These are phyloP conservation scores for Zosterops borbonicus DNA, from an alignment of 2,113 vertebrate genomes.

Conservation along the genomic window DNA sequence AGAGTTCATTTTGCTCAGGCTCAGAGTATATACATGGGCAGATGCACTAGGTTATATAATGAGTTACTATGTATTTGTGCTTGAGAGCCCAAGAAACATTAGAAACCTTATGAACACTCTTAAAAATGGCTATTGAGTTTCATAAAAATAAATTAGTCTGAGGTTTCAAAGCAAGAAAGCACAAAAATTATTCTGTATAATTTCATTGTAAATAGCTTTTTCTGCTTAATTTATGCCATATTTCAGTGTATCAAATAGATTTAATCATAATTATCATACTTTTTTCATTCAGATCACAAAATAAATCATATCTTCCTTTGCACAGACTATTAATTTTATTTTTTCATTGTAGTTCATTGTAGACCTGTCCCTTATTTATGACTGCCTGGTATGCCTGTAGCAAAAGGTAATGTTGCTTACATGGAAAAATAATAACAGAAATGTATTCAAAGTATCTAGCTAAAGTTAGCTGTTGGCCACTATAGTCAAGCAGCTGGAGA, in stretches of 20 bases:
- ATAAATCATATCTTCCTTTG: neutral
- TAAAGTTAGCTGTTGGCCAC: conserved; percentile 4
- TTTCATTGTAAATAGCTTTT: neutral
- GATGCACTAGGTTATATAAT: neutral
- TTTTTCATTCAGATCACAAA: neutral
- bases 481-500: neutral
- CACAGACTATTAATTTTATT: neutral
- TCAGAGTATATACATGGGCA: neutral
- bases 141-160: neutral
- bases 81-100: neutral
- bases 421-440: conserved; percentile 7
- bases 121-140: neutral
- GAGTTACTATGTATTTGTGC: neutral
- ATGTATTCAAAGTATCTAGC: neutral
- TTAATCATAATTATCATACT: neutral
- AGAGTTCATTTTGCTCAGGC: neutral
- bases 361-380: neutral
- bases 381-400: neutral
- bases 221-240: neutral
- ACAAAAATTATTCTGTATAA: neutral
- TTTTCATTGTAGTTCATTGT: neutral
- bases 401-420: neutral
- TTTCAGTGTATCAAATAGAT: neutral
- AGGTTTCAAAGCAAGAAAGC: neutral
- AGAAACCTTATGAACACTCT: neutral